A percentile compares a stretch with the other conserved stretches of the same genome.
These are phyloP conservation scores for Microcaecilia unicolor DNA, from an alignment of 2,797 vertebrate genomes.

Conservation along the genomic window DNA sequence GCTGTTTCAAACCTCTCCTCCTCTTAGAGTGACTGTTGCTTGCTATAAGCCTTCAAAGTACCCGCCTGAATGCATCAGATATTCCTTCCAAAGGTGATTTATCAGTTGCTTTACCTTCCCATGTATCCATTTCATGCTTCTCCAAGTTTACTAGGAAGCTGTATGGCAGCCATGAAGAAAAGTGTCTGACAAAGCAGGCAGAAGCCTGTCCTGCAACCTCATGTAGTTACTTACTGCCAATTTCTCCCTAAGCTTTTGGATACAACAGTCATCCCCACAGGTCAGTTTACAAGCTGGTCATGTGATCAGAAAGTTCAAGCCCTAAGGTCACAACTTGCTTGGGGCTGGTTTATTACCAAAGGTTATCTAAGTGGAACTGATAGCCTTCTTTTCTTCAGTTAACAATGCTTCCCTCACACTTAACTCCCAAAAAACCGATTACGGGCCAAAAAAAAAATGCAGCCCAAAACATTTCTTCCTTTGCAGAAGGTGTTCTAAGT, in stretches of 20 bases:
- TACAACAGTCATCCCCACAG: conserved; percentile 57
- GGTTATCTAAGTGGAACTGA: conserved; percentile 90
- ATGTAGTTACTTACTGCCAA: conserved; percentile 63
- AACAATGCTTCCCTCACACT: conserved; percentile 55
- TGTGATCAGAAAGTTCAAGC: conserved; percentile 88
- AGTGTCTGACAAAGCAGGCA: conserved; percentile 23
- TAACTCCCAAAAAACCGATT: conserved; percentile 11
- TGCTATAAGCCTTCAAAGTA: conserved; percentile 11
- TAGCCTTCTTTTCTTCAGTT: conserved; percentile 68
- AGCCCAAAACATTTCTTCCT: not conserved
- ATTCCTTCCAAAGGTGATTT: not conserved
- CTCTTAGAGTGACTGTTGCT: conserved; percentile 15
- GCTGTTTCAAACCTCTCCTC: conserved; percentile 5
- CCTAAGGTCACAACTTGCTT: conserved; percentile 78
- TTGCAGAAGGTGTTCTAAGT: too few relatives aligned
- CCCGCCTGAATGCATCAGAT: conserved; percentile 3
- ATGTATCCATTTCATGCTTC: conserved; percentile 91
- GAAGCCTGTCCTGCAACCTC: conserved; percentile 47
- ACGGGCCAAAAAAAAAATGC: not conserved
- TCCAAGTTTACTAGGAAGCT: conserved; percentile 44
- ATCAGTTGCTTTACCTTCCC: conserved; percentile 72
- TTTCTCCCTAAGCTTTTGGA: conserved; percentile 56
- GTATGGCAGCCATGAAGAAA: conserved; percentile 66
- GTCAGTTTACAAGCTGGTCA: conserved; percentile 87
- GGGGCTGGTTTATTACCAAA: conserved; percentile 77